phyloP scores from a whole-genome alignment of 2,888 invertebrate species.

The Drosophila cracens region DNA sequence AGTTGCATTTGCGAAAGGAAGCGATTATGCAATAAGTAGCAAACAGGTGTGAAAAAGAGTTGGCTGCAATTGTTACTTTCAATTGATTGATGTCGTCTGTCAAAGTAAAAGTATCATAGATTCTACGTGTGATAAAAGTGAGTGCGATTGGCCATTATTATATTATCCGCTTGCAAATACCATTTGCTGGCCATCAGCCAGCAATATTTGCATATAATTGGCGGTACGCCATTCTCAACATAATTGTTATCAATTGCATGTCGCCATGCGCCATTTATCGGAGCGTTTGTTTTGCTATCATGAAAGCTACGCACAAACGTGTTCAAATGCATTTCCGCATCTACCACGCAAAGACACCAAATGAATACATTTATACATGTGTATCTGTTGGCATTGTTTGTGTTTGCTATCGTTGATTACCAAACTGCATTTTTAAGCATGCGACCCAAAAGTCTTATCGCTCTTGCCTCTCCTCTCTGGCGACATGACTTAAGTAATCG shows the following conservation, averaged over 20 bases:
- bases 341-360: conserved; percentile 27
- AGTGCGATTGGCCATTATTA: conserved; percentile 13
- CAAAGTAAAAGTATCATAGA: conserved; percentile 68
- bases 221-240: conserved; percentile 23
- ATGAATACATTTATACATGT: conserved; percentile 4
- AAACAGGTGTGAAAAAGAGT: conserved; percentile 22
- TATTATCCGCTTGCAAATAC: not conserved
- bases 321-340: conserved; percentile 73
- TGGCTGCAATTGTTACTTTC: conserved; percentile 47
- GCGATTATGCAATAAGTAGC: conserved; percentile 36
- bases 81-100: conserved; percentile 59
- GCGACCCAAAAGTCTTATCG: conserved; percentile 5
- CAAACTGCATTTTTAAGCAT: conserved; percentile 54
- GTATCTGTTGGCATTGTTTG: conserved; percentile 34
- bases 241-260: conserved; percentile 34
- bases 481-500: conserved; percentile 29
- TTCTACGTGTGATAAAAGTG: conserved; percentile 43
- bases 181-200: conserved; percentile 34
- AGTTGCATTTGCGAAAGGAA: conserved; percentile 51
- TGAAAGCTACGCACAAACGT: conserved; percentile 70
- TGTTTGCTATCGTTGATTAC: conserved; percentile 55
- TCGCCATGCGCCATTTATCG: conserved; percentile 42
- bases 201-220: conserved; percentile 31
- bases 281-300: conserved; percentile 49
- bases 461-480: conserved; percentile 5